phyloP scores from a whole-genome alignment of 1,140 invertebrate genomes.

The Alviniconcha marisindica region DNA sequence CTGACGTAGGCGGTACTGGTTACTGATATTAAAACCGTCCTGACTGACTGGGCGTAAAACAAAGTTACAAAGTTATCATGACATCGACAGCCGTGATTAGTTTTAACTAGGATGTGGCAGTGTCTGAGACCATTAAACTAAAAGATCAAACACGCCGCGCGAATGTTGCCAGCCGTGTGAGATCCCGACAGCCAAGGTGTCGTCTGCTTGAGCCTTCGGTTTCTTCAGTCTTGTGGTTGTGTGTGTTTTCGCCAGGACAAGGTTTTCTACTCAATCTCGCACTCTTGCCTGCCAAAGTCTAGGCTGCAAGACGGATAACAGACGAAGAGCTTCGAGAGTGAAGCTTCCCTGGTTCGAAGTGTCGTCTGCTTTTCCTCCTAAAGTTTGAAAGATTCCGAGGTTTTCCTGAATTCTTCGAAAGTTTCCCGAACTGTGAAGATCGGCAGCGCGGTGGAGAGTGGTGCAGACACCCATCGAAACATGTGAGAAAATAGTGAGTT shows the following conservation, averaged over 20 bases:
- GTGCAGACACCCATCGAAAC: not conserved
- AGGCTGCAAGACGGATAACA: constrained; percentile 6
- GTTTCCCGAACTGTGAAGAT: not conserved
- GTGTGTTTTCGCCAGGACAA: constrained; percentile 36
- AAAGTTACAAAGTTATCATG: too few species aligned
- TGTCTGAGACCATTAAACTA: too few species aligned
- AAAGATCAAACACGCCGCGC: constrained; percentile 6
- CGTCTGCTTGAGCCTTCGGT: constrained; percentile 36
- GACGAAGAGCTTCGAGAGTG: not conserved
- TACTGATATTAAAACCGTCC: too few species aligned
- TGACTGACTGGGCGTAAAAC: too few species aligned
- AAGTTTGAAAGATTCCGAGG: constrained; percentile 5
- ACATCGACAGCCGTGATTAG: too few species aligned
- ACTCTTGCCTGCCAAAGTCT: constrained; percentile 30
- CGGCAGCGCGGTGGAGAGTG: not conserved
- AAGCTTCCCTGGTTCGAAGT: not conserved
- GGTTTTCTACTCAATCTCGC: constrained; percentile 34
- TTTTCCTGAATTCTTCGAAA: not conserved
- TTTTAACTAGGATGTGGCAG: too few species aligned
- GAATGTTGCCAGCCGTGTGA: constrained; percentile 34
- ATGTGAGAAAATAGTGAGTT: not conserved
- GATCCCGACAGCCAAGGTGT: constrained; percentile 40
- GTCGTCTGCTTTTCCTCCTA: not conserved
- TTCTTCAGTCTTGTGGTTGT: constrained; percentile 20
- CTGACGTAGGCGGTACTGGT: too few species aligned